These are phyloP conservation scores for Columba janthina DNA, from an alignment of 2,113 vertebrate species.

Conservation along the genomic window DNA sequence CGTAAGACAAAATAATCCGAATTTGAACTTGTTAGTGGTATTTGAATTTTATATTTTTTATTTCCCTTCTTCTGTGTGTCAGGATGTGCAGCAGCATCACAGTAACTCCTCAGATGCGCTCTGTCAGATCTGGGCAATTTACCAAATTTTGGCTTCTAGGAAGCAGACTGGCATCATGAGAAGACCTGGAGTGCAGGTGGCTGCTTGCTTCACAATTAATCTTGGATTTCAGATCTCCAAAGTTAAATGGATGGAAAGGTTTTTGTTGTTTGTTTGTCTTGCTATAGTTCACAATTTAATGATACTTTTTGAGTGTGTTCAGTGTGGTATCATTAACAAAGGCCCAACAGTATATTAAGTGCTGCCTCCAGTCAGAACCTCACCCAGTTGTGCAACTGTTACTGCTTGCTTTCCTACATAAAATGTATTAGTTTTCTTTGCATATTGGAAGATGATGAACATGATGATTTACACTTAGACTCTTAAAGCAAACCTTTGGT, in stretches of 20 bases:
- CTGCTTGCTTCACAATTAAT: slow-evolving; percentile 78
- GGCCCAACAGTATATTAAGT: not conserved
- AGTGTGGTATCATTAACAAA: not conserved
- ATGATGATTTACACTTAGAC: not conserved
- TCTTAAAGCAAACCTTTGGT: slow-evolving; percentile 35
- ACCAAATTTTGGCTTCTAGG: slow-evolving; percentile 88
- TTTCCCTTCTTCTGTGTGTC: slow-evolving; percentile 80
- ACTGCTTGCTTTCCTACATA: not conserved
- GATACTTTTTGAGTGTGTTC: not conserved
- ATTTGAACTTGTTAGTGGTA: slow-evolving; percentile 80
- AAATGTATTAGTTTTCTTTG: not conserved
- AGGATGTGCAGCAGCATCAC: slow-evolving; percentile 75
- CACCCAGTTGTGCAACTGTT: not conserved
- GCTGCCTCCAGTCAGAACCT: not conserved
- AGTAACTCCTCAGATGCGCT: slow-evolving; percentile 87
- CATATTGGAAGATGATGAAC: not conserved
- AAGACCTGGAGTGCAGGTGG: slow-evolving; percentile 77
- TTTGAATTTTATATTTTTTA: slow-evolving; percentile 84
- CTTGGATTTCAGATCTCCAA: slow-evolving; percentile 72
- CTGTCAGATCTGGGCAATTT: slow-evolving; percentile 86
- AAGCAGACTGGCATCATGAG: slow-evolving; percentile 81
- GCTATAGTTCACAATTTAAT: not conserved
- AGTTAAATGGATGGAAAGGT: slow-evolving; percentile 25
- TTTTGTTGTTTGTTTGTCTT: not conserved
- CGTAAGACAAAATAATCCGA: slow-evolving; percentile 74